Evolutionary conservation across 2,797 vertebrate species (phyloP).

Genomic region (Pseudomugil tenellus): DNA sequence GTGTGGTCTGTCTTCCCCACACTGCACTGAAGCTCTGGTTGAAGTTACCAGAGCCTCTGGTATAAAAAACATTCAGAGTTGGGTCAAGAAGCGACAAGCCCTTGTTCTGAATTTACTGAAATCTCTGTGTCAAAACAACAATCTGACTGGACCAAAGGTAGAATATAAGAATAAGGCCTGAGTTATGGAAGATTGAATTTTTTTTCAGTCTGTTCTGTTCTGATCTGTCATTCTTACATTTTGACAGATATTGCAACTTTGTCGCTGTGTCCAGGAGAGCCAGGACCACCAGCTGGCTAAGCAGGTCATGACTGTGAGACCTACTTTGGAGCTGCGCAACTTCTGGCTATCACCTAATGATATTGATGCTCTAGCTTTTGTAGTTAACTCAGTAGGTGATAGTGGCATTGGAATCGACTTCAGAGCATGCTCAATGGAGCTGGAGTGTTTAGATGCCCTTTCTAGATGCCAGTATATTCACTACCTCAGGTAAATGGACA

Average conservation of each 20-base stretch:
- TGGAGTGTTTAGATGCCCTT: conserved; percentile 84
- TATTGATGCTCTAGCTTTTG: conserved; percentile 84
- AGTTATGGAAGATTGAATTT: background rate
- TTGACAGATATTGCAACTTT: conserved; percentile 84
- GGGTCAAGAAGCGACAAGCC: conserved; percentile 81
- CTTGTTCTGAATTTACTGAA: conserved; percentile 76
- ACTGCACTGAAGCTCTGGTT: conserved; percentile 79
- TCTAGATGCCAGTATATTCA: conserved; percentile 82
- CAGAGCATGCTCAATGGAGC: conserved; percentile 87
- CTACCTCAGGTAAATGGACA: conserved; percentile 83
- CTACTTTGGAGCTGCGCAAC: conserved; percentile 87
- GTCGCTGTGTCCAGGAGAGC: conserved; percentile 86
- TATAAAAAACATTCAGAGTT: conserved; percentile 28
- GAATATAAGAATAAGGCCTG: background rate
- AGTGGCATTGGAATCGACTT: conserved; percentile 83
- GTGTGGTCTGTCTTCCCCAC: conserved; percentile 85
- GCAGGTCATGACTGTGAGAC: conserved; percentile 67
- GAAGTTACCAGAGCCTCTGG: conserved; percentile 67
- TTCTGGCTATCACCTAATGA: conserved; percentile 84
- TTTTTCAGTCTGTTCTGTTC: background rate
- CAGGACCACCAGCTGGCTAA: conserved; percentile 81
- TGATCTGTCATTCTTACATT: background rate
- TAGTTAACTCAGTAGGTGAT: conserved; percentile 75
- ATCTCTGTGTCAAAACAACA: conserved; percentile 73
- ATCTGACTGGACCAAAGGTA: conserved; percentile 88